These are phyloP conservation scores for Zaprionus gabonicus DNA, from an alignment of 1,140 invertebrate genomes.

Conservation along the genomic window DNA sequence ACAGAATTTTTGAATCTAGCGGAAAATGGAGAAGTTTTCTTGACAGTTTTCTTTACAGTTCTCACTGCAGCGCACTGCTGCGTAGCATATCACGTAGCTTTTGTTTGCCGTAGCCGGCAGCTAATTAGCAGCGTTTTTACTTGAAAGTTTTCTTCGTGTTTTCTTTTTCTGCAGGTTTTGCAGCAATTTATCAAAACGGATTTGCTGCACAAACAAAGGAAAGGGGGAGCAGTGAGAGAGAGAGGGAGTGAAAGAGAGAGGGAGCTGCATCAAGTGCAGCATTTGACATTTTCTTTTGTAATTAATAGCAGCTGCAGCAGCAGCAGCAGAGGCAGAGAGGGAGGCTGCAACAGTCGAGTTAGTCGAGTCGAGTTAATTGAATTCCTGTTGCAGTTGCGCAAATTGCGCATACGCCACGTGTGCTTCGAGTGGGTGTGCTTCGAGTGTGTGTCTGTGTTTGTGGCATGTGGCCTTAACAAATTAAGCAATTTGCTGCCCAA, in stretches of 20 bases:
- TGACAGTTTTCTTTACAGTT: conserved; percentile 38
- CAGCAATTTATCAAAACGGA: conserved; percentile 50
- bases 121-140: conserved; percentile 45
- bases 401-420: conserved; percentile 55
- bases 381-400: conserved; percentile 70
- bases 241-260: neutral
- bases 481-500: conserved; percentile 69
- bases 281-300: conserved; percentile 62
- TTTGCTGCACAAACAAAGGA: conserved; percentile 31
- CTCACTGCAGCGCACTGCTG: neutral
- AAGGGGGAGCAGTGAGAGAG: neutral
- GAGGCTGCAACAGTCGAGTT: conserved; percentile 6
- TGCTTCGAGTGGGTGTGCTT: neutral
- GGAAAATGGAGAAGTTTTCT: conserved; percentile 10
- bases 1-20: conserved; percentile 8
- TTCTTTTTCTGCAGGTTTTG: neutral
- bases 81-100: conserved; percentile 14
- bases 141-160: neutral
- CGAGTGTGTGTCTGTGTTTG: conserved; percentile 16
- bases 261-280: conserved; percentile 32
- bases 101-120: conserved; percentile 16
- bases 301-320: conserved; percentile 57
- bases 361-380: conserved; percentile 65
- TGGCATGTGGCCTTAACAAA: conserved; percentile 63
- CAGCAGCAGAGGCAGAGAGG: neutral